Evolutionary conservation across 1,140 invertebrate genomes (phyloP).

Genomic region (Limonius californicus): DNA sequence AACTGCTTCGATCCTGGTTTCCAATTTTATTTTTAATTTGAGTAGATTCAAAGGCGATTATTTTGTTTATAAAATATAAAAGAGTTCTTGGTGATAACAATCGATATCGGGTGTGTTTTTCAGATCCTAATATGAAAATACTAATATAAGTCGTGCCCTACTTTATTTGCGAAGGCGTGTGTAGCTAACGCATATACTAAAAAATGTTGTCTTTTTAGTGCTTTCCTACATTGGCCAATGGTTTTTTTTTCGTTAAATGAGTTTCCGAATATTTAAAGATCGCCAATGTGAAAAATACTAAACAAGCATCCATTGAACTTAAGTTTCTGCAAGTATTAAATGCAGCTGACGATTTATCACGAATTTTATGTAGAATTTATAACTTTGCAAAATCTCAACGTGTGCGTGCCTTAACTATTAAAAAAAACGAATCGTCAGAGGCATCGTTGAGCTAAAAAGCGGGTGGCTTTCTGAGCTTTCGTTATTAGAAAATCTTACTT

Average conservation of each 20-base stretch:
- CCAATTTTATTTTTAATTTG: too few species aligned
- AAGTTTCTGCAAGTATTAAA: background rate
- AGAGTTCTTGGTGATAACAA: too few species aligned
- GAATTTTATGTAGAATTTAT: too few species aligned
- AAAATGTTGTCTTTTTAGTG: background rate
- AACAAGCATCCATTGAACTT: background rate
- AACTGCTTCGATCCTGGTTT: too few species aligned
- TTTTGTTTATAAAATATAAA: too few species aligned
- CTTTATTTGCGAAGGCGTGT: constrained; percentile 9
- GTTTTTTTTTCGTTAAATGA: too few species aligned
- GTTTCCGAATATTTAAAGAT: background rate
- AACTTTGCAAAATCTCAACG: too few species aligned
- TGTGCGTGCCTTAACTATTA: too few species aligned
- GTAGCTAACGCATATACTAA: background rate
- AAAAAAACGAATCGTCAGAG: constrained; percentile 37
- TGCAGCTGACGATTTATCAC: constrained; percentile 19
- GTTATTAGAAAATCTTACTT: constrained; percentile 69
- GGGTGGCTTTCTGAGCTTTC: constrained; percentile 41
- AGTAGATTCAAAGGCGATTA: too few species aligned
- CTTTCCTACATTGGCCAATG: background rate
- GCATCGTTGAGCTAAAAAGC: constrained; percentile 44
- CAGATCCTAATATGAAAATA: background rate
- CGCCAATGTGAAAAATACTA: constrained; percentile 10
- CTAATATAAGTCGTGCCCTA: background rate
- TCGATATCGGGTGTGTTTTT: background rate